phyloP scores from a whole-genome alignment of 1,140 invertebrate genomes.

The Lordiphosa mommai region DNA sequence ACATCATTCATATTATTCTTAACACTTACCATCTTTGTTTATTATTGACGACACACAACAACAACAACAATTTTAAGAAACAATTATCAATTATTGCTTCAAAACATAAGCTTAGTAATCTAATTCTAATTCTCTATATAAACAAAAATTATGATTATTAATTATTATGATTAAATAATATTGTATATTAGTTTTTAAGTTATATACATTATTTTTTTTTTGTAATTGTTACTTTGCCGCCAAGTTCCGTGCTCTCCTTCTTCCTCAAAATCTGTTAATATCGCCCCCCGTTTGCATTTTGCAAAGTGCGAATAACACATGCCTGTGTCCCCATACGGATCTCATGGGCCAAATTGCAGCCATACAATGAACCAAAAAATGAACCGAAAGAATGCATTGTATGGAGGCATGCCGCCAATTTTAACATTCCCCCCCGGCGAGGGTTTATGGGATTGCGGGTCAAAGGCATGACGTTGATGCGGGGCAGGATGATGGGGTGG shows the following conservation, averaged over 20 bases:
- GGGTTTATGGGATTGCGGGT: not conserved
- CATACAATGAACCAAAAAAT: no score
- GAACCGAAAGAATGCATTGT: no score
- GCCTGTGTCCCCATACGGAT: no score
- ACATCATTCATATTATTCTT: slow-evolving; percentile 24
- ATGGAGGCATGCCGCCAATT: no score
- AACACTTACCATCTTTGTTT: slow-evolving; percentile 3
- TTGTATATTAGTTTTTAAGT: slow-evolving; percentile 60
- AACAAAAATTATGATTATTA: slow-evolving; percentile 59
- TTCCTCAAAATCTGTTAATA: no score
- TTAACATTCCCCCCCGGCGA: no score
- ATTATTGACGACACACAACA: no score
- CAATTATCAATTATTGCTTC: not conserved
- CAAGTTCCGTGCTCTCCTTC: not conserved
- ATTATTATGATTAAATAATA: slow-evolving; percentile 42
- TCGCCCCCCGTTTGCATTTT: no score
- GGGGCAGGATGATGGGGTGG: not conserved
- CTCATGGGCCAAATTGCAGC: no score
- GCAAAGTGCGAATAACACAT: no score
- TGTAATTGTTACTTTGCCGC: no score
- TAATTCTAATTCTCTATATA: slow-evolving; percentile 39
- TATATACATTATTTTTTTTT: slow-evolving; percentile 27
- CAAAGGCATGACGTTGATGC: not conserved
- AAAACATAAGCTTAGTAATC: slow-evolving; percentile 43
- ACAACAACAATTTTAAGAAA: not conserved